Evolutionary conservation across 2,888 invertebrate species (phyloP).

Genomic region (Nephrotoma flavescens): DNA sequence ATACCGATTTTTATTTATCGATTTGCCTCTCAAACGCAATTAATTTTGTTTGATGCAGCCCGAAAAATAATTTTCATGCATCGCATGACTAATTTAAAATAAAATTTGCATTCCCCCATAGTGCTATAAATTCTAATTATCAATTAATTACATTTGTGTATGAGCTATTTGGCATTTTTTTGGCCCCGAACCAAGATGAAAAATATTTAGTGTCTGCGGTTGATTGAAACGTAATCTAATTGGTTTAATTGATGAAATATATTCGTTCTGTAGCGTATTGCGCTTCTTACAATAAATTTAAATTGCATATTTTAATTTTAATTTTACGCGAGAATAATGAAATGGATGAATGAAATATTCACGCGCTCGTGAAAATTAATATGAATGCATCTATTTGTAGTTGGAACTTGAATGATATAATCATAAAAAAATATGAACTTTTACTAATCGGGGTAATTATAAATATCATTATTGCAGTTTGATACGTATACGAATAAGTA

Average conservation of each 20-base stretch:
- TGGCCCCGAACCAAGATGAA: neutral
- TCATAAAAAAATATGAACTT: too few species aligned
- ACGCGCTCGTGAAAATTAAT: neutral
- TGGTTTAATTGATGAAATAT: neutral
- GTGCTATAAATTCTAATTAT: neutral
- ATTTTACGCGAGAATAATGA: neutral
- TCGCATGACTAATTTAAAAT: neutral
- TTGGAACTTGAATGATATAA: too few species aligned
- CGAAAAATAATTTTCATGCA: neutral
- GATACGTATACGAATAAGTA: too few species aligned
- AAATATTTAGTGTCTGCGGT: neutral
- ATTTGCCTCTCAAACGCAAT: neutral
- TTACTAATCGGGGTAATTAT: too few species aligned
- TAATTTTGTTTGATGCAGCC: neutral
- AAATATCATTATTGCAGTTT: too few species aligned
- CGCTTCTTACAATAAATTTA: neutral
- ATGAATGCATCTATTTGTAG: too few species aligned
- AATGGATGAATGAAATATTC: neutral
- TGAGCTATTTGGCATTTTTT: neutral
- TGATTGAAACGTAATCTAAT: neutral
- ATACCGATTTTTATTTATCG: neutral
- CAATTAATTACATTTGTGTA: neutral
- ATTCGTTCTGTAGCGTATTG: neutral
- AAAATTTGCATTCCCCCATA: neutral
- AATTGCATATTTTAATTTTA: neutral